Conservation (phyloP, 2,888 invertebrate genomes). For the Hypercompe scribonia region DNA sequence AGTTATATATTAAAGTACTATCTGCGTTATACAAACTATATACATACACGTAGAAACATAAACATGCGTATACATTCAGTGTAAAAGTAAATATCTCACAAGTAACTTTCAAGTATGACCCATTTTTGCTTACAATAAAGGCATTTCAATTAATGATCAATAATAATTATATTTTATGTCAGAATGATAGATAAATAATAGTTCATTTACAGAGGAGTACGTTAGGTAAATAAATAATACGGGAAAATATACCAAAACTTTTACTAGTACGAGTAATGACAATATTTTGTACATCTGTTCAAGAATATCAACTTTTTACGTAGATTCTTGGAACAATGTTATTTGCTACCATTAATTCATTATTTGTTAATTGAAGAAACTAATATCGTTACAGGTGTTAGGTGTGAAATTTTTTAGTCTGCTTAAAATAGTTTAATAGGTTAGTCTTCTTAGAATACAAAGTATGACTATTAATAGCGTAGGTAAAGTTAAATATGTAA, state of each 20-base stretch:
- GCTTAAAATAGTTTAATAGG: neutral
- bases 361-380: too few relatives aligned
- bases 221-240: neutral
- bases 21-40: constrained; percentile 23
- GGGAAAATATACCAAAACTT: neutral
- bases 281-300: neutral
- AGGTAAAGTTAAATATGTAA: neutral
- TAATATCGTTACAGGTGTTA: too few relatives aligned
- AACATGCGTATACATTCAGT: neutral
- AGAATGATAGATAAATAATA: neutral
- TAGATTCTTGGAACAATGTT: too few relatives aligned
- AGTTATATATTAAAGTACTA: constrained; percentile 31
- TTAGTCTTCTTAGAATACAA: neutral
- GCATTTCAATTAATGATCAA: too few relatives aligned
- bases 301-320: too few relatives aligned
- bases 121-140: neutral
- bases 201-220: neutral
- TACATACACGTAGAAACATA: constrained; percentile 5
- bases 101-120: neutral
- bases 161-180: neutral
- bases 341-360: too few relatives aligned
- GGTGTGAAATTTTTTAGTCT: neutral
- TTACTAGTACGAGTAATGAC: neutral
- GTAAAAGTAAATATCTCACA: neutral
- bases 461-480: neutral